Evolutionary conservation across 2,113 vertebrate genomes (phyloP).

Genomic region (Sigmodon hispidus): DNA sequence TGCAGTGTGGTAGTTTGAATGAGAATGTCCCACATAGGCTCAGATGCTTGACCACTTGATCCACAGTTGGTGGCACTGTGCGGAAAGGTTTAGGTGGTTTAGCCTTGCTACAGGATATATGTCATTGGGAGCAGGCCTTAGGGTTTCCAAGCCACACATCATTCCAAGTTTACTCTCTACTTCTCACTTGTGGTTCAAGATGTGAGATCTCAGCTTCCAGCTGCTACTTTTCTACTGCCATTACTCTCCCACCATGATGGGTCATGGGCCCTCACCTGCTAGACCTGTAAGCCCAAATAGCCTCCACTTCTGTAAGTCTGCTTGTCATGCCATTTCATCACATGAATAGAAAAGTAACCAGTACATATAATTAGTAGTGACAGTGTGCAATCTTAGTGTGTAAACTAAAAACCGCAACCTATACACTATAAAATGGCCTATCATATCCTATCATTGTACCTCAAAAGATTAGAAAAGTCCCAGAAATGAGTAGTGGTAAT

Average conservation of each 20-base stretch:
- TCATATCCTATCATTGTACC: not conserved
- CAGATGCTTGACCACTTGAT: not conserved
- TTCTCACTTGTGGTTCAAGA: not conserved
- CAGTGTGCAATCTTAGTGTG: not conserved
- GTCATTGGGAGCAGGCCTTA: not conserved
- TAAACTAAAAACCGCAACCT: not conserved
- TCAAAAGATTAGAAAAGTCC: not conserved
- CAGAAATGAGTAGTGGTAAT: not conserved
- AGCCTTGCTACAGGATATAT: not conserved
- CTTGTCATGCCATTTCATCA: not conserved
- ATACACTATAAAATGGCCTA: not conserved
- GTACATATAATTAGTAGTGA: not conserved
- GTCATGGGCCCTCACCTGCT: not conserved
- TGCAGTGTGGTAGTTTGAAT: not conserved
- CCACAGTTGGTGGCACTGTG: not conserved
- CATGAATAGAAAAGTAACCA: not conserved
- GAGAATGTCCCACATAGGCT: not conserved
- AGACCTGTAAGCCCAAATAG: not conserved
- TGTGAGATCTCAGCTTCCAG: not conserved
- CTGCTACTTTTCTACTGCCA: not conserved
- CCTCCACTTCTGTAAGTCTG: not conserved
- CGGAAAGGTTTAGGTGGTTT: not conserved
- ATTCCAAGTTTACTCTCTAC: not conserved
- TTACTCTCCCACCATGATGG: not conserved
- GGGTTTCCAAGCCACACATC: not conserved